Conservation (phyloP, 2,888 invertebrate genomes). For the Ctenicera cuprea region DNA sequence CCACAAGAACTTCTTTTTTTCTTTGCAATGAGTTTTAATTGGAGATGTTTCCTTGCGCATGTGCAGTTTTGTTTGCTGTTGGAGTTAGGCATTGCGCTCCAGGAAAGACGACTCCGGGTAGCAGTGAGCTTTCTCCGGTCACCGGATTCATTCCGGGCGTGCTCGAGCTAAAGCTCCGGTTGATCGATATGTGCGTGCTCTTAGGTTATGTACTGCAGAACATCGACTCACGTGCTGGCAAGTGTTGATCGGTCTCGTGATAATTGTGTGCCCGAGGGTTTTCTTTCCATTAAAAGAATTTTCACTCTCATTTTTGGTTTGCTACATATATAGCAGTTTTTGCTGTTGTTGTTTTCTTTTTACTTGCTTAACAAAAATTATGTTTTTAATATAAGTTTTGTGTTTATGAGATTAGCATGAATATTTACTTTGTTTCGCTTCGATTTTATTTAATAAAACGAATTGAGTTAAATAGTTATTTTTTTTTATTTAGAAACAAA, state of each 20-base stretch:
- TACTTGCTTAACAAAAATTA: neutral
- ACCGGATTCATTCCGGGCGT: slow-evolving; percentile 64
- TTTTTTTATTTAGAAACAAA: no score
- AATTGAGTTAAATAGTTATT: no score
- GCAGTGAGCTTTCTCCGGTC: slow-evolving; percentile 69
- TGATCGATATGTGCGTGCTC: slow-evolving; percentile 67
- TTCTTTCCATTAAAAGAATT: slow-evolving; percentile 29
- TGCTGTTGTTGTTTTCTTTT: neutral
- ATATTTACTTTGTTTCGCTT: no score
- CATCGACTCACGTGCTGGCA: slow-evolving; percentile 56
- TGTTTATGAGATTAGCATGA: no score
- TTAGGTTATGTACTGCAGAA: slow-evolving; percentile 62
- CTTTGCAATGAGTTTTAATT: slow-evolving; percentile 35
- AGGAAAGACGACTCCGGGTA: slow-evolving; percentile 66
- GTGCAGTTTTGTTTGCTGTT: slow-evolving; percentile 47
- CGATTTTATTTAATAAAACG: no score
- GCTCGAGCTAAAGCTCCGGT: slow-evolving; percentile 51
- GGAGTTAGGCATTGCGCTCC: slow-evolving; percentile 61
- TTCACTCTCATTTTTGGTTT: slow-evolving; percentile 25
- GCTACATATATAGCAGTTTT: no score
- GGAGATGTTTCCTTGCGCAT: slow-evolving; percentile 48
- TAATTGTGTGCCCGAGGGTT: slow-evolving; percentile 40
- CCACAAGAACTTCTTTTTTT: slow-evolving; percentile 28
- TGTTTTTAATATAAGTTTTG: no score
- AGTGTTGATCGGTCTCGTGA: slow-evolving; percentile 53